Evolutionary conservation across 2,888 invertebrate species (phyloP), one percentile per base, ranked within the genome.

Genomic region (Byasa hedistus): DNA sequence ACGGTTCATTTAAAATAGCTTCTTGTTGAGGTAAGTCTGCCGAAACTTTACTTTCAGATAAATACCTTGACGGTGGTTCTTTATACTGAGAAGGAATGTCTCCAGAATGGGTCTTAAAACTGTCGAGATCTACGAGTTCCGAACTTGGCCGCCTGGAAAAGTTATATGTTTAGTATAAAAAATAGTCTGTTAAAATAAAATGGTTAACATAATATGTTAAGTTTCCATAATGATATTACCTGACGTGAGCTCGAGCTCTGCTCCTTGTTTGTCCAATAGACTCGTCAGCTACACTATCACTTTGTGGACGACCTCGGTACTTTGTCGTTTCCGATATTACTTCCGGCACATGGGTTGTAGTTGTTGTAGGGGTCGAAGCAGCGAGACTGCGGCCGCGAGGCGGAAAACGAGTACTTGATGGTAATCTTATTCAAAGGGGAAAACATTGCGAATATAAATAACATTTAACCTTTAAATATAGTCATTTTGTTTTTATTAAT

Each of bases 341-440:
- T 83, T 86, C 92, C 70, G 87, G 91, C 70, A 78, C 86, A 69
- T 80, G 81, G 36, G 76, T 75, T 66, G 27, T n/a, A n/a, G n/a
- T 27, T 27, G 93, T 93, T 54, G 94, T 93, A 24, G 93, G 92
- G 71, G 89, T 90, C 54, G 79, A 70, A 65, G 85, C 75, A 22
- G 80, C 83, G 62, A 91, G 73, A 86, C 83, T 85, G 84, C 94
- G 89, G 73, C 94, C 94, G 68, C 95, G 94, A 57, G 96, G 96
- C 69, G 96, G 96, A 84, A 96, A 97, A 71, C 97, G 94, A n/a
- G 97, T 96, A 78, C 95, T 96, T n/a, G 94, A 93, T 2, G 97
- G 97, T 70, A 97, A 86, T 73, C 96, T 91, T 56, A 23, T 63
- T 57, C 72, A 71, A 72, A 72, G 69, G 66, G 67, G 17, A 56